A percentile compares a stretch with the other conserved stretches of the same genome.
phyloP scores from a whole-genome alignment of 2,888 invertebrate genomes.

The Homarus gammarus region DNA sequence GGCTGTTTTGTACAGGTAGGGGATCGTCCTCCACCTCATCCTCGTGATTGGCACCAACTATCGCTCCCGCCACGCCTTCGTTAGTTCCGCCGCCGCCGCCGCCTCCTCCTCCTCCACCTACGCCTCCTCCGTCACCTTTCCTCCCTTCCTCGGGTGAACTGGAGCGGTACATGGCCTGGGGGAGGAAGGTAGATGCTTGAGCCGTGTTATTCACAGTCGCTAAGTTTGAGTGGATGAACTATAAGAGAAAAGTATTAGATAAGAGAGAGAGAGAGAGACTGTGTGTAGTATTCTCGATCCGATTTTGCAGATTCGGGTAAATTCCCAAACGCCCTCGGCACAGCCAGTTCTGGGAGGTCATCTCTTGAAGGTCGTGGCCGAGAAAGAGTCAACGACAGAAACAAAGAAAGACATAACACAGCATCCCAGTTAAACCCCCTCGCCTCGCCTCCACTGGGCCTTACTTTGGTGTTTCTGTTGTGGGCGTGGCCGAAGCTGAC shows the following conservation, averaged over 20 bases:
- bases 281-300: too few species aligned
- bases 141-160: constrained; percentile 43
- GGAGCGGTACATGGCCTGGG: constrained; percentile 43
- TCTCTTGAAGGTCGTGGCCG: neutral
- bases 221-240: too few species aligned
- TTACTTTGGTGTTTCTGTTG: constrained; percentile 52
- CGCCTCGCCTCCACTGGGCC: neutral
- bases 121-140: constrained; percentile 17
- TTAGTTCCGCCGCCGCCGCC: neutral
- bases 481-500: constrained; percentile 74
- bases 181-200: too few species aligned
- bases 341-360: too few species aligned
- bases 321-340: too few species aligned
- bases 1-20: neutral
- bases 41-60: neutral
- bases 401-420: neutral
- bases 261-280: too few species aligned
- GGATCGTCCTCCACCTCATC: neutral
- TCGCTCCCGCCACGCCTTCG: neutral
- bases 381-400: neutral
- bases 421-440: neutral
- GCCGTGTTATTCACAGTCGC: too few species aligned
- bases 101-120: neutral
- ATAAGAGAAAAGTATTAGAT: too few species aligned
- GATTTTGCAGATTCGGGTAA: too few species aligned